phyloP scores from a whole-genome alignment of 1,140 invertebrate species.

The Scaptodrosophila lebanonensis region DNA sequence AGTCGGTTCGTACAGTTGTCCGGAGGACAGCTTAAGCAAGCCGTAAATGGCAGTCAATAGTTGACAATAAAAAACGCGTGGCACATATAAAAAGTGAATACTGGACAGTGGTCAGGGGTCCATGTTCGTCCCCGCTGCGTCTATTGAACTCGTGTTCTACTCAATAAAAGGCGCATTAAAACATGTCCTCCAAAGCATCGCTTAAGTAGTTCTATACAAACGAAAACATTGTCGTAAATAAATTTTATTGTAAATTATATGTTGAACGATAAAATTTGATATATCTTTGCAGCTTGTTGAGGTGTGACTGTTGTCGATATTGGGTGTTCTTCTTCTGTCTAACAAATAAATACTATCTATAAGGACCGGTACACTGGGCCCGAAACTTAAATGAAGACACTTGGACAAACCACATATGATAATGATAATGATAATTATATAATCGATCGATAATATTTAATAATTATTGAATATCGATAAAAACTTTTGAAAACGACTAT shows the following conservation, averaged over 20 bases:
- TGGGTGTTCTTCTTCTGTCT: no score
- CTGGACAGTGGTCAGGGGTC: constrained; percentile 25
- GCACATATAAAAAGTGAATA: constrained; percentile 26
- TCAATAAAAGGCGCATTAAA: constrained; percentile 73
- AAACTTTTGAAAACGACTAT: no score
- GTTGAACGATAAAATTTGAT: constrained; percentile 39
- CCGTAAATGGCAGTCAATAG: constrained; percentile 51
- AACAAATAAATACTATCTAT: no score
- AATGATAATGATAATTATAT: no score
- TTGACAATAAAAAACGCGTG: constrained; percentile 49
- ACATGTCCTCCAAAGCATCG: constrained; percentile 38
- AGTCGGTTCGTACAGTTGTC: no score
- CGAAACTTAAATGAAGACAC: no score
- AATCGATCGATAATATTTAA: no score
- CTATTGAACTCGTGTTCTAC: constrained; percentile 66
- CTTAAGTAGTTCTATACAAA: constrained; percentile 41
- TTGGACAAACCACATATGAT: no score
- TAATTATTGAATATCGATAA: no score
- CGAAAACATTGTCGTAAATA: constrained; percentile 69
- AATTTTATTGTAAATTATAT: constrained; percentile 68
- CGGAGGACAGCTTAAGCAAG: not conserved
- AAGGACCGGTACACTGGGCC: no score
- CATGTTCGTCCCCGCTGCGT: constrained; percentile 3
- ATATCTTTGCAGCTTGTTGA: constrained; percentile 9
- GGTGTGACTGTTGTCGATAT: constrained; percentile 42